These are phyloP conservation scores for Sinodicranocentrus sp. DNA, from an alignment of 2,888 invertebrate species.

Conservation along the genomic window DNA sequence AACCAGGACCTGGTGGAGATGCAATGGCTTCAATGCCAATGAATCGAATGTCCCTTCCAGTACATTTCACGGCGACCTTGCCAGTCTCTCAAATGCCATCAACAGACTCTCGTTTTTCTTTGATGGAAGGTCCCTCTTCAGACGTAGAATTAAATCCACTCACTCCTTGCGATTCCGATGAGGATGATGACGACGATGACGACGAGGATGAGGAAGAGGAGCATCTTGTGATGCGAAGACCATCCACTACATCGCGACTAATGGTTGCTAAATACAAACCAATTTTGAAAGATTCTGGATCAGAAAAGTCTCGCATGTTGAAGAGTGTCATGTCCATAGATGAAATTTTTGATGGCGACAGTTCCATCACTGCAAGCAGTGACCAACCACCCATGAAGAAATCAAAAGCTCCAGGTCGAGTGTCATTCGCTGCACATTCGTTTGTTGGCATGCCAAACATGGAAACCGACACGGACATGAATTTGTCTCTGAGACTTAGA, in stretches of 20 bases:
- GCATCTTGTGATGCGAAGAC: constrained; percentile 7
- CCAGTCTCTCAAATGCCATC: neutral
- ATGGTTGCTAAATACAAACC: constrained; percentile 40
- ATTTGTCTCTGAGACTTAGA: neutral
- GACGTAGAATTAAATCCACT: constrained; percentile 71
- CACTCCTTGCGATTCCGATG: constrained; percentile 68
- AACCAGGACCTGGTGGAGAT: constrained; percentile 20
- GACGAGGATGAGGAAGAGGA: constrained; percentile 28
- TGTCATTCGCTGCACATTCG: too few species aligned
- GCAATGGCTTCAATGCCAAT: neutral
- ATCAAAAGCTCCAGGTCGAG: constrained; percentile 24
- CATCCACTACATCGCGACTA: constrained; percentile 6
- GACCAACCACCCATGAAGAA: constrained; percentile 39
- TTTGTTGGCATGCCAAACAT: neutral
- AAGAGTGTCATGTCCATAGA: constrained; percentile 53
- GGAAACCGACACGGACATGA: constrained; percentile 23
- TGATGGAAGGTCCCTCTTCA: neutral
- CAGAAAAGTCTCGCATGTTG: constrained; percentile 46
- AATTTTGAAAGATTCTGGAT: constrained; percentile 44
- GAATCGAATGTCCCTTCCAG: constrained; percentile 4
- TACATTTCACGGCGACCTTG: too few species aligned
- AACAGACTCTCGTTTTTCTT: neutral
- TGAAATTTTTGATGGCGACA: constrained; percentile 21
- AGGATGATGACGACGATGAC: constrained; percentile 42
- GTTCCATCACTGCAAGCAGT: neutral